Conservation (phyloP, 2,113 vertebrate species). For the Agapornis roseicollis region DNA sequence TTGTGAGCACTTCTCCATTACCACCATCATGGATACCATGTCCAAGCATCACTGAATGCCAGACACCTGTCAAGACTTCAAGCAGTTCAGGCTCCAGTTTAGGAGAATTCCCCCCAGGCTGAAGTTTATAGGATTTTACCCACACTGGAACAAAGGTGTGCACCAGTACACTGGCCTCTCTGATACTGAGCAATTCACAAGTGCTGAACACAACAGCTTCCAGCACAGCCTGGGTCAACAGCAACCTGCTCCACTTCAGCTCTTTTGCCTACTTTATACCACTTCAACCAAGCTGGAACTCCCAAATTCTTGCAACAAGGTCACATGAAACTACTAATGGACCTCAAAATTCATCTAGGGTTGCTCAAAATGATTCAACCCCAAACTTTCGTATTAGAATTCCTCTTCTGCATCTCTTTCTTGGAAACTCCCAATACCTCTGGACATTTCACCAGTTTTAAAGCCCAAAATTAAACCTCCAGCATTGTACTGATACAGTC, state of each 20-base stretch:
- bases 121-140: not conserved
- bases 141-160: rapidly evolving
- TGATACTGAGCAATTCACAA: rapidly evolving
- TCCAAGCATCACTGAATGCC: not conserved
- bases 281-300: not conserved
- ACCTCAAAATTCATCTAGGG: not conserved
- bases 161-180: not conserved
- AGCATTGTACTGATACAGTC: rapidly evolving
- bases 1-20: not conserved
- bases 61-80: rapidly evolving
- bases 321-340: rapidly evolving
- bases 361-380: not conserved
- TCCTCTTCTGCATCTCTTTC: not conserved
- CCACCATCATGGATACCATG: not conserved
- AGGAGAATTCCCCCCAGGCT: not conserved
- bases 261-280: not conserved
- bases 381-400: rapidly evolving
- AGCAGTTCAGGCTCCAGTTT: not conserved
- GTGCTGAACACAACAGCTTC: not conserved
- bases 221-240: not conserved
- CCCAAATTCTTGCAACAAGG: not conserved
- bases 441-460: not conserved
- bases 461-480: not conserved
- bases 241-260: rapidly evolving
- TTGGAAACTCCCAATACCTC: not conserved